These are phyloP conservation scores for Ginglymostoma cirratum DNA, from an alignment of 2,113 vertebrate species.

Conservation along the genomic window DNA sequence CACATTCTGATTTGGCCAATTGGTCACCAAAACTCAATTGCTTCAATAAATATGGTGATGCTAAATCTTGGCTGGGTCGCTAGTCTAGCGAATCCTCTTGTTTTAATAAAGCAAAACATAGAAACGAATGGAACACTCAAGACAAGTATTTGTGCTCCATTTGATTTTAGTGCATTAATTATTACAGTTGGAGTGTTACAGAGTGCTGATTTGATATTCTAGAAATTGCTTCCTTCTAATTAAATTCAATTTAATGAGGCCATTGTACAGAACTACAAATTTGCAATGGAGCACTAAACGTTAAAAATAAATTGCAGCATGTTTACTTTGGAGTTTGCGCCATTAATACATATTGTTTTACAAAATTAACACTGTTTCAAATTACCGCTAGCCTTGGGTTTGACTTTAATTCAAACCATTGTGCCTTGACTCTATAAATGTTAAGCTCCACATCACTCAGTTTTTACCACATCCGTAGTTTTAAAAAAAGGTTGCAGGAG, in stretches of 20 bases:
- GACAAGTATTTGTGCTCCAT: not conserved
- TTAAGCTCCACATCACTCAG: not conserved
- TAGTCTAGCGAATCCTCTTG: not conserved
- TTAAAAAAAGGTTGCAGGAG: not conserved
- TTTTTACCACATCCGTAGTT: slow-evolving; percentile 24
- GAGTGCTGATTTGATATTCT: not conserved
- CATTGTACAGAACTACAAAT: not conserved
- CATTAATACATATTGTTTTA: not conserved
- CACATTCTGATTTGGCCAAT: not conserved
- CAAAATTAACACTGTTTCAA: slow-evolving; percentile 20
- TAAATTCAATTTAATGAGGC: not conserved
- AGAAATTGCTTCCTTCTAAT: not conserved
- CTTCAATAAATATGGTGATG: not conserved
- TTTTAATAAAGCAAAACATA: not conserved
- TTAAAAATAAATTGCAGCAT: not conserved
- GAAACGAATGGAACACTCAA: not conserved
- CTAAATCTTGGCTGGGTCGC: no score
- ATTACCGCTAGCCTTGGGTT: not conserved
- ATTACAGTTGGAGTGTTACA: not conserved
- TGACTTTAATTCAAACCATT: slow-evolving; percentile 1
- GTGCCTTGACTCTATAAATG: not conserved
- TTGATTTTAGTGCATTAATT: not conserved
- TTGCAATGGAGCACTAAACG: not conserved
- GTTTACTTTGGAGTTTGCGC: not conserved
- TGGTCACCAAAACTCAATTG: not conserved